These are phyloP conservation scores for Drosophila hydei DNA, from an alignment of 1,140 invertebrate species.

Conservation along the genomic window DNA sequence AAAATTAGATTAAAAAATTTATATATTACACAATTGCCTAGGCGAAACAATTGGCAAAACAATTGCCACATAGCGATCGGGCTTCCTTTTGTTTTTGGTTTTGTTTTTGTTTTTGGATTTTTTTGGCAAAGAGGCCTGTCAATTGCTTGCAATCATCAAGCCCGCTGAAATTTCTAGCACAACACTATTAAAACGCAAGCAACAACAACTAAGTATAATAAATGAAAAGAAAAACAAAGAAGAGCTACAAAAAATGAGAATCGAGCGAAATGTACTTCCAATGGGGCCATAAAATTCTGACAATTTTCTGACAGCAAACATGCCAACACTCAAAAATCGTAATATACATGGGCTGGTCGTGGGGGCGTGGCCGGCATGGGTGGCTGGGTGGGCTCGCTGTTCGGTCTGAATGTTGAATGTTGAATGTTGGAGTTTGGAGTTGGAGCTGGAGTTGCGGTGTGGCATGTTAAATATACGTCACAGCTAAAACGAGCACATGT, in stretches of 20 bases:
- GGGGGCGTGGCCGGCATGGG: not conserved
- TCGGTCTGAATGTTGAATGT: not conserved
- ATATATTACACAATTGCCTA: conserved; percentile 55
- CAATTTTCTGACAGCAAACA: conserved; percentile 82
- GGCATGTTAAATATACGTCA: conserved; percentile 81
- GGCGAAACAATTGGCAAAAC: conserved; percentile 57
- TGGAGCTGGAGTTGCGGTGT: conserved; percentile 69
- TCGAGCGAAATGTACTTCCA: conserved; percentile 24
- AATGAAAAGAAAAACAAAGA: conserved; percentile 3
- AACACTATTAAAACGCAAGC: conserved; percentile 13
- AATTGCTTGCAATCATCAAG: conserved; percentile 79
- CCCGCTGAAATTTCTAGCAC: conserved; percentile 75
- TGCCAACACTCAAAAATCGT: conserved; percentile 79
- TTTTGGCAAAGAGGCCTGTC: conserved; percentile 55
- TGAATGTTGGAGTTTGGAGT: conserved; percentile 13
- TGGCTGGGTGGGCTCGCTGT: conserved; percentile 5
- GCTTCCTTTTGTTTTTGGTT: too few relatives aligned
- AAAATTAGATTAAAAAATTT: conserved; percentile 1
- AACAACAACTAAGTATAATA: conserved; percentile 12
- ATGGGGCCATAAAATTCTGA: conserved; percentile 75
- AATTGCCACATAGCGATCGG: conserved; percentile 67
- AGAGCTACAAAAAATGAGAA: not conserved
- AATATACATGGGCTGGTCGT: conserved; percentile 36
- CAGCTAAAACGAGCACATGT: conserved; percentile 75
- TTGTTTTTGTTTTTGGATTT: not conserved